Evolutionary conservation across 1,140 invertebrate genomes (phyloP), one percentile per base, ranked within the genome.

Genomic region (Kradibia gibbosae): DNA sequence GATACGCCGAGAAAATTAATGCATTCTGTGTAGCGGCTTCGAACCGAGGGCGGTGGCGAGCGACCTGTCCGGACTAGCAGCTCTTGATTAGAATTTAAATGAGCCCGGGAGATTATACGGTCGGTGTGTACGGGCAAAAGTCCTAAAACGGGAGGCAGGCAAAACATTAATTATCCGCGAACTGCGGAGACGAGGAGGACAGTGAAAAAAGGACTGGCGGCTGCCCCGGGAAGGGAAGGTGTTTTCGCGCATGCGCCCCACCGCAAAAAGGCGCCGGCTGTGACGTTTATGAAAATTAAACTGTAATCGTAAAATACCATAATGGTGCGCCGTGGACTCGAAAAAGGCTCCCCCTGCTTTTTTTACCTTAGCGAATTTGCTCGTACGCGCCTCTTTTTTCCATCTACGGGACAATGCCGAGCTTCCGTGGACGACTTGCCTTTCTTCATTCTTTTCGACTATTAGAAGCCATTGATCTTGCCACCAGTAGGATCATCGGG

Each of bases 251-350:
- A 39, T n/a, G 76, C 48, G 45, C 36, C 34, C 20, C 28, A 28
- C 25, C 42, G 74, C 87, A 91, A 91, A 91, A 91, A 90, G 85
- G n/a, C 31, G 53, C 62, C 84, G 82, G 75, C 86, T 88, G 86
- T 89, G 89, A 90, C 90, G 88, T 91, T 90, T 90, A 91, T 91
- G 89, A 91, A 91, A 91, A 91, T 90, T 86, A 91, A 91, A 91
- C 88, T 89, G 89, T 91, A 91, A 91, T 91, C 89, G 85, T 91
- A 91, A 91, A 91, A 89, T 86, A 80, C 84, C 62, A 88, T 91
- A 88, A 90, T 88, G 86, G 86, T n/a, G n/a, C 86, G 83, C 86
- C 15, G 71, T 17, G 10, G 42, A 5, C 42, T 39, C 70, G 42
- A 45, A 48, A 45, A 28, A 42, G 28, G n/a, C 42, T 45, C n/a